Conservation (phyloP, 2,888 invertebrate genomes). For the Xestia c-nigrum region DNA sequence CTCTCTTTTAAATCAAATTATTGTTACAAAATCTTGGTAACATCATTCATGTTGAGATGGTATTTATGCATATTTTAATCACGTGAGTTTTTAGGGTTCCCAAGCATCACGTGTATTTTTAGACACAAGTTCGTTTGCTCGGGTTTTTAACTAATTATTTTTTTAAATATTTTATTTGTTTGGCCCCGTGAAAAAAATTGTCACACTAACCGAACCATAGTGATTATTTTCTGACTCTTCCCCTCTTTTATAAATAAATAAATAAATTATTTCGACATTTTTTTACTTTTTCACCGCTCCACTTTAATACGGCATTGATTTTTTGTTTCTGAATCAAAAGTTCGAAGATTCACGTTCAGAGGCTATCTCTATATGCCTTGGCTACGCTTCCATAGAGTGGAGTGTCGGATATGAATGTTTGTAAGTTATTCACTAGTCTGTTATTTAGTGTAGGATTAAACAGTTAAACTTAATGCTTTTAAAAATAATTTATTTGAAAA, state of each 20-base stretch:
- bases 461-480: slow-evolving; percentile 25
- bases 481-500: slow-evolving; percentile 23
- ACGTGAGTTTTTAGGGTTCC: background rate
- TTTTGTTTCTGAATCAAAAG: background rate
- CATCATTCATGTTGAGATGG: no score
- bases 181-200: no score
- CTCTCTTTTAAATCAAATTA: no score
- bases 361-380: background rate
- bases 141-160: no score
- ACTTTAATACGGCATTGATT: background rate
- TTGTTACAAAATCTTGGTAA: no score
- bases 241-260: no score
- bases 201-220: no score
- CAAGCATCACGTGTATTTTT: no score
- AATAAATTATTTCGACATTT: background rate
- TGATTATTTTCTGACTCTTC: background rate
- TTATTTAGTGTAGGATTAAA: slow-evolving; percentile 45
- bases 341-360: background rate
- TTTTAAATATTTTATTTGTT: no score
- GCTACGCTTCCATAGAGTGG: background rate
- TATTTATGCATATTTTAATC: background rate
- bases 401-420: slow-evolving; percentile 33
- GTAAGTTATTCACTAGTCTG: slow-evolving; percentile 52
- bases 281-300: background rate
- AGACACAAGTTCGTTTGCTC: no score